Evolutionary conservation across 2,797 vertebrate species (phyloP).

Genomic region (Erethizon dorsatum): DNA sequence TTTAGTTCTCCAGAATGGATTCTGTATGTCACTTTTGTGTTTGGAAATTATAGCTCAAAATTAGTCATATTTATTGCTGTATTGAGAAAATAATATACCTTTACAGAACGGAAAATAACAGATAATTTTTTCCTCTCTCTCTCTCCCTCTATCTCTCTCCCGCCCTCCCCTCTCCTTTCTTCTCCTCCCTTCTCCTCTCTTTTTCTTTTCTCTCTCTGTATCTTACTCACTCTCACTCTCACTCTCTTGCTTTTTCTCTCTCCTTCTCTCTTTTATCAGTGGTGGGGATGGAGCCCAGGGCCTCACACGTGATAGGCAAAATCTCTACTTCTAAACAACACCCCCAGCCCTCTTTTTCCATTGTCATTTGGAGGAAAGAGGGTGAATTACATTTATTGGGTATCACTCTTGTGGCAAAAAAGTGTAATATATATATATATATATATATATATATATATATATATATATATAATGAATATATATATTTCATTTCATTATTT

Average conservation of each 20-base stretch:
- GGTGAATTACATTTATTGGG: constrained; percentile 12
- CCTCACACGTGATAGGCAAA: neutral
- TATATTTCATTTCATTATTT: constrained; percentile 16
- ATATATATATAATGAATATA: too few relatives aligned
- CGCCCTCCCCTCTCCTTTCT: neutral
- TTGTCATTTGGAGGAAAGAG: neutral
- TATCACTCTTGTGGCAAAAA: neutral
- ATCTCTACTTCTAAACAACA: neutral
- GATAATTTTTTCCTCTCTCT: neutral
- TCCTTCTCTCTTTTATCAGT: neutral
- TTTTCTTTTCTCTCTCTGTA: neutral
- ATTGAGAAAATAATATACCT: constrained; percentile 20
- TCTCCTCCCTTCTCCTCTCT: too few relatives aligned
- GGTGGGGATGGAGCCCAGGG: neutral
- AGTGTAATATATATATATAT: neutral
- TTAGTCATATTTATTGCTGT: constrained; percentile 34
- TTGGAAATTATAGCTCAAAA: constrained; percentile 56
- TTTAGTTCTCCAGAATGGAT: constrained; percentile 51
- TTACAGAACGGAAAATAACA: constrained; percentile 31
- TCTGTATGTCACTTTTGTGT: constrained; percentile 5
- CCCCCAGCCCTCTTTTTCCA: neutral
- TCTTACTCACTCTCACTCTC: too few relatives aligned
- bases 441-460: too few relatives aligned
- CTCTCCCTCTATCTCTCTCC: neutral
- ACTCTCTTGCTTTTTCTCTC: neutral